Base-by-base conservation (phyloP, 2,888 invertebrate species). In the Noctua janthe region DNA sequence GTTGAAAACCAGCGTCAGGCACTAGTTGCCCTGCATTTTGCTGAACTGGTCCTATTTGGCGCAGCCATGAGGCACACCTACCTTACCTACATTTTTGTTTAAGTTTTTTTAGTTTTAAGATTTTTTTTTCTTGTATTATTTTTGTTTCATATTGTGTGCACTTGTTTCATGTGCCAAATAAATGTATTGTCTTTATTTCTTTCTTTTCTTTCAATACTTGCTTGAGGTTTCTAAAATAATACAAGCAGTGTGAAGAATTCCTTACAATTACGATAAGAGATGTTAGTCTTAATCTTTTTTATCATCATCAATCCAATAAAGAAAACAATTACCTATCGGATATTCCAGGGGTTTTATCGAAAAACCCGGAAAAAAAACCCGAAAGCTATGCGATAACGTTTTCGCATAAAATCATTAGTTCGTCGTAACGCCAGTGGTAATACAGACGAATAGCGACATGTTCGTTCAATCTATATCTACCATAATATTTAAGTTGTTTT, bases 271-370 rank as follows among this genome's bases (percentile, higher is more conserved):
- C 17, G 20, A 74, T 72, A n/a, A 20, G 2, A 35, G 17, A 17
- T 71, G 23, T 23, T 23, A 49, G 10, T 23, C 4, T 23, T 49
- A 6, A 72, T 74, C 49, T 73, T 20, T 51, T 29, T 39, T 29
- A 75, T 72, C 73, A 13, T 10, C 15, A 54, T 54, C 29, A 43
- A 75, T 75, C 20, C 5, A 51, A 43, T 59, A 74, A n/a, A 71
- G 23, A 29, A 23, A 11, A 20, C 4, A 43, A 59, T 72, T 43
- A 72, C 7, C 73, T 47, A 20, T 39, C 15, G 15, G 43, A 13
- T 43, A 4, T 49, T 23, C 35, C 35, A n/a, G 17, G 23, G 49
- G 71, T 35, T 71, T 74, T 47, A 23, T 11, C 1, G 17, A 35
- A 23, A 71, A 71, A 49, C n/a, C n/a, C 43, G 6, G 3, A 17